A percentile compares a stretch with the other conserved stretches of the same genome.
Evolutionary conservation across 2,888 invertebrate genomes (phyloP).

Genomic region (Sminthurides aquaticus): DNA sequence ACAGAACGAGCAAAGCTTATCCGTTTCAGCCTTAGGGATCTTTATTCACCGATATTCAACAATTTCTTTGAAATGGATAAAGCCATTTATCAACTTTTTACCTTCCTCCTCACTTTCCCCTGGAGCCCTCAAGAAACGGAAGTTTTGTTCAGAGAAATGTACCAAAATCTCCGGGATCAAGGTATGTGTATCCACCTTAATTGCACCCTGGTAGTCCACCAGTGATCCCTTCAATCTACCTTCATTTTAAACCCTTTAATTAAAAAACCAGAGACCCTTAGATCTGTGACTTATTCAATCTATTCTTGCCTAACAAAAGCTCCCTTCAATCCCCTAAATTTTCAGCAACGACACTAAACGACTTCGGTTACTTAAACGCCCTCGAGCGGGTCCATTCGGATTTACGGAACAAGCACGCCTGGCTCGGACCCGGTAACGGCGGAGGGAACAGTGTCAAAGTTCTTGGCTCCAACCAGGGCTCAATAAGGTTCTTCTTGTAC

Average conservation of each 20-base stretch:
- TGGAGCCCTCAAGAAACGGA: slow-evolving; percentile 10
- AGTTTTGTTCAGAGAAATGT: slow-evolving; percentile 4
- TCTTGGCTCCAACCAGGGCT: neutral
- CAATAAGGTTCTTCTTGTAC: neutral
- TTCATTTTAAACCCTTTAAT: too few relatives aligned
- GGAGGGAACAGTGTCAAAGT: neutral
- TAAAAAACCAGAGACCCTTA: neutral
- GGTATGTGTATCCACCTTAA: neutral
- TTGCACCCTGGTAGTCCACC: too few relatives aligned
- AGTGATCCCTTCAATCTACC: too few relatives aligned
- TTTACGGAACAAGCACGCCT: neutral
- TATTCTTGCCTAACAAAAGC: too few relatives aligned
- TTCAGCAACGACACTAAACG: neutral
- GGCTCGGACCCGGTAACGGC: neutral
- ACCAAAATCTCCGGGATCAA: neutral
- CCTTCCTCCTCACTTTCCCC: slow-evolving; percentile 13
- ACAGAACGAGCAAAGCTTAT: too few relatives aligned
- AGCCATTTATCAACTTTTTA: neutral
- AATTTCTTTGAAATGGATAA: slow-evolving; percentile 6
- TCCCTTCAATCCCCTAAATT: too few relatives aligned
- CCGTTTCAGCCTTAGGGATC: too few relatives aligned
- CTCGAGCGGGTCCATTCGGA: neutral
- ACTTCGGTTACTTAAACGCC: neutral
- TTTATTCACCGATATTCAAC: too few relatives aligned
- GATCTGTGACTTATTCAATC: neutral